Base-by-base conservation (phyloP, 2,113 vertebrate genomes). In the Accipiter cooperii region DNA sequence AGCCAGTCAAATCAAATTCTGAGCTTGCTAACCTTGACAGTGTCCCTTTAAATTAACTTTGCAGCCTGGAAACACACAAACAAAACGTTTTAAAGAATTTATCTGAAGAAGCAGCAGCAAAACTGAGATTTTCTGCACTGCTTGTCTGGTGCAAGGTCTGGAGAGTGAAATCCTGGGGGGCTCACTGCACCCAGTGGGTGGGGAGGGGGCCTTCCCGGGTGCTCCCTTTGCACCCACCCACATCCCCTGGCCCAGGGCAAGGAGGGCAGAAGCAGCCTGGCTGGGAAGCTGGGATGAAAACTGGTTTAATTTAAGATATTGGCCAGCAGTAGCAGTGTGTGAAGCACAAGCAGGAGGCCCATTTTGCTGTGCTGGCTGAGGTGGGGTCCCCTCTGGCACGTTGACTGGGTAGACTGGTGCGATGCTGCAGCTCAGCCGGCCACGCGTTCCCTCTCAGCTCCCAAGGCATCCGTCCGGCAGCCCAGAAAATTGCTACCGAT, bases 21-120 rank as follows among this genome's bases (percentile, higher is more conserved):
- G 93, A 68, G 80, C 80, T 55, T 5, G 8, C 73, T 38, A 81
- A 68, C 91, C 94, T 93, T 87, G 87, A 22, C 38, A 40, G 55
- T 20, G 60, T 40, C 84, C 80, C 69, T 82, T 82, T n/a, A 58
- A 92, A 95, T 87, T 71, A 68, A 75, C 74, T 92, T 95, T 87
- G 38, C 38, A 91, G 47, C 51, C 64, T 51, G 60, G 46, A 74
- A 90, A 71, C 63, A 58, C 42, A 26, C 58, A 73, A 71, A 64
- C 21, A 79, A 83, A 66, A 42, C 1, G 1, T 1, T 92, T 75
- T 75, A 10, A 76, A 75, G 79, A n/a, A 17, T 64, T 85, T 34
- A 34, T 76, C 52, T 36, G 71, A 69, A 68, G 21, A 2, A 71
- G 52, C 8, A 93, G 16, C 57, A 20, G 57, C 46, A 61, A 84